phyloP scores from a whole-genome alignment of 35 echinoderm and acorn worm species.

The Stichopus chloronotus region DNA sequence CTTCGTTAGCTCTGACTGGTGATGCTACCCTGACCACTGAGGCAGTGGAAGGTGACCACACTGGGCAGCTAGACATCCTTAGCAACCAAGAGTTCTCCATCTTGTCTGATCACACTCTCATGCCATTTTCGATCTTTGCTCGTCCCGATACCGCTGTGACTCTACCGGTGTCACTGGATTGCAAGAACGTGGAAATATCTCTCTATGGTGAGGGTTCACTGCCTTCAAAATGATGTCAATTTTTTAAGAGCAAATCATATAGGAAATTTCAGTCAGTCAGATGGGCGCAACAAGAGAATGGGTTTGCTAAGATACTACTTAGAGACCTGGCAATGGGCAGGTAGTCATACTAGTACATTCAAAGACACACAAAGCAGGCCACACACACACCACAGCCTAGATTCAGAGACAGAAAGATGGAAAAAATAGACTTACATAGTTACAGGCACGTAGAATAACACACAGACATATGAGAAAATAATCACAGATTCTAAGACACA shows the following conservation, averaged over 20 bases:
- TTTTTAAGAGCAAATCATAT: too few species aligned
- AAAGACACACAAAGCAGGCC: too few species aligned
- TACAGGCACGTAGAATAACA: not conserved
- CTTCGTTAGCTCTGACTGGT: conserved; percentile 62
- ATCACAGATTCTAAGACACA: not conserved
- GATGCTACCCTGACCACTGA: conserved; percentile 48
- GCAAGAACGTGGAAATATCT: conserved; percentile 79
- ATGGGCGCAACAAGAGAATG: too few species aligned
- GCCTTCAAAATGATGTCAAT: too few species aligned
- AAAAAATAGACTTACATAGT: too few species aligned
- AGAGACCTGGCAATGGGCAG: too few species aligned
- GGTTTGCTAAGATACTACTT: too few species aligned
- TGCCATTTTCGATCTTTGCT: conserved; percentile 74
- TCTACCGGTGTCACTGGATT: conserved; percentile 73
- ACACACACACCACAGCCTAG: too few species aligned
- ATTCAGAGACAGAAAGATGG: not conserved
- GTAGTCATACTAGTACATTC: too few species aligned
- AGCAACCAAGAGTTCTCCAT: conserved; percentile 59
- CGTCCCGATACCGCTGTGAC: conserved; percentile 50
- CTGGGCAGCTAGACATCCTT: conserved; percentile 67
- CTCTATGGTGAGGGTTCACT: conserved; percentile 64
- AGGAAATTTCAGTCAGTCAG: too few species aligned
- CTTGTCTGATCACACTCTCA: conserved; percentile 38
- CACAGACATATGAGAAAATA: not conserved
- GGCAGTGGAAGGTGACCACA: conserved; percentile 69